Conservation (phyloP, 2,888 invertebrate genomes). For the Serripes groenlandicus region DNA sequence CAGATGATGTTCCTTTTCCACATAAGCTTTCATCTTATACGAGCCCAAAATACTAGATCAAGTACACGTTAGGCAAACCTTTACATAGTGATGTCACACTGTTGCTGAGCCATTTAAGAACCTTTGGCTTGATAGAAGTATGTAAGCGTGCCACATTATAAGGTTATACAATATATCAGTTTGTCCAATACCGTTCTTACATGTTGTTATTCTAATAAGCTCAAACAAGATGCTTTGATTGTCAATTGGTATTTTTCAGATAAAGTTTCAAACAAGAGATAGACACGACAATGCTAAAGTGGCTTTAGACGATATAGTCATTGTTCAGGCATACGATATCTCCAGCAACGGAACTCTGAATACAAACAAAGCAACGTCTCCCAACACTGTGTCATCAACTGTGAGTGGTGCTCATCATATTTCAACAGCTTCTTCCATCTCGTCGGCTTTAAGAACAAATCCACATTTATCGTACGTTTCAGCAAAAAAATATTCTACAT, state of each 20-base stretch:
- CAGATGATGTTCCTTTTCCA: too few relatives aligned
- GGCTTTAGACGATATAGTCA: constrained; percentile 7
- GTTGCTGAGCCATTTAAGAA: not conserved
- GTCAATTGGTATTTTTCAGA: not conserved
- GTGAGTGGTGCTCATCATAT: too few relatives aligned
- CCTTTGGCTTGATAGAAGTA: not conserved
- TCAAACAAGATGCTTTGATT: not conserved
- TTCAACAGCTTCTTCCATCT: too few relatives aligned
- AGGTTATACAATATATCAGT: not conserved
- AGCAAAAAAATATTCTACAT: too few relatives aligned
- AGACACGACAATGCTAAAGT: not conserved
- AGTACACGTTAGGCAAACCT: not conserved
- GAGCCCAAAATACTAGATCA: too few relatives aligned
- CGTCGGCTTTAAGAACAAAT: too few relatives aligned
- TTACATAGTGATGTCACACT: not conserved
- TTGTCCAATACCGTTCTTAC: not conserved
- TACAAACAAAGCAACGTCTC: too few relatives aligned
- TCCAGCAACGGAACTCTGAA: too few relatives aligned
- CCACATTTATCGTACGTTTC: too few relatives aligned
- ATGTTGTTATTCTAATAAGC: not conserved
- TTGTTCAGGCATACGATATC: too few relatives aligned
- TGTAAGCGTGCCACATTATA: not conserved
- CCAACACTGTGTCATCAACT: too few relatives aligned
- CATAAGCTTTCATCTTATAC: too few relatives aligned
- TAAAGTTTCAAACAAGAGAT: constrained; percentile 2